phyloP scores from a whole-genome alignment of 2,113 vertebrate species.

The Pteronura brasiliensis region DNA sequence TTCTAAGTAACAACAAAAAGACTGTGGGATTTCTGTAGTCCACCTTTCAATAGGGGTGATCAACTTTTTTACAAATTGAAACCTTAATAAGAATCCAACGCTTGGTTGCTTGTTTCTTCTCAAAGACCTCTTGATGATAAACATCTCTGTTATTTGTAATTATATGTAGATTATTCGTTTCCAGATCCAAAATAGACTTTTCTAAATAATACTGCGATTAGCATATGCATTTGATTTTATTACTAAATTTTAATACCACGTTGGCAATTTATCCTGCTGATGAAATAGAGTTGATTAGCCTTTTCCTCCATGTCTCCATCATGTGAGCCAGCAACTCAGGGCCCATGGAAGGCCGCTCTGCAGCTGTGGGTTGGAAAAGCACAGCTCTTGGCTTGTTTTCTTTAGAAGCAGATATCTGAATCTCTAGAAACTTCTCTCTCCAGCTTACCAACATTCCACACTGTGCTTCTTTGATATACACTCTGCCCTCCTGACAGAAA shows the following conservation, averaged over 20 bases:
- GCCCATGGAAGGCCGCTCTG: slow-evolving; percentile 64
- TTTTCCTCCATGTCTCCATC: slow-evolving; percentile 70
- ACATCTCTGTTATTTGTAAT: slow-evolving; percentile 83
- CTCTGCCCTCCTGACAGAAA: neutral
- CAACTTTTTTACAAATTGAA: slow-evolving; percentile 69
- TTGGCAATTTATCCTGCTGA: slow-evolving; percentile 81
- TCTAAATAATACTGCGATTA: slow-evolving; percentile 83
- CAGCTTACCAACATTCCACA: accelerated
- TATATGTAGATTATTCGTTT: slow-evolving; percentile 83
- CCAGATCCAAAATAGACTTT: slow-evolving; percentile 82
- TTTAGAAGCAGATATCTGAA: slow-evolving; percentile 55
- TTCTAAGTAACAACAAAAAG: slow-evolving; percentile 65
- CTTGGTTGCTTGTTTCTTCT: slow-evolving; percentile 74
- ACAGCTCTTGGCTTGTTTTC: slow-evolving; percentile 67
- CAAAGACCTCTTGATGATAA: slow-evolving; percentile 87
- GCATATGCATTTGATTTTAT: slow-evolving; percentile 85
- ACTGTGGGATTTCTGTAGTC: slow-evolving; percentile 47
- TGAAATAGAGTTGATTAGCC: slow-evolving; percentile 84
- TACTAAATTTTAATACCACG: slow-evolving; percentile 83
- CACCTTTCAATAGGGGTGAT: slow-evolving; percentile 77
- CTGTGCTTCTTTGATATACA: accelerated
- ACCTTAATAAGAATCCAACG: slow-evolving; percentile 73
- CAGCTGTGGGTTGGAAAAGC: slow-evolving; percentile 80
- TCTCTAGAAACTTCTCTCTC: neutral
- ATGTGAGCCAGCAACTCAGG: slow-evolving; percentile 64